Conservation (phyloP, 2,113 vertebrate genomes). For the Cnemophilus loriae region DNA sequence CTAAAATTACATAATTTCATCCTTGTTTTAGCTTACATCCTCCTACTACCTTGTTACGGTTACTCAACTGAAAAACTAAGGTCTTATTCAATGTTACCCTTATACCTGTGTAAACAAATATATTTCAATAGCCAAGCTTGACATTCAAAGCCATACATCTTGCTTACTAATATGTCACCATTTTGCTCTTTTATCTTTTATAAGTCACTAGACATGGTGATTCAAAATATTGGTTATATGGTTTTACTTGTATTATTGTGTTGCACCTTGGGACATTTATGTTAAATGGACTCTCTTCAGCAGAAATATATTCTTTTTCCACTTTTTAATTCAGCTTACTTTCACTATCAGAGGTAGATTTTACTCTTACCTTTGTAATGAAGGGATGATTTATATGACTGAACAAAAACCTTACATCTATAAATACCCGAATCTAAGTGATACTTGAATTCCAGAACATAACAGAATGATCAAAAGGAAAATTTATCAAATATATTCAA, state of each 20-base stretch:
- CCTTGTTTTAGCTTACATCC: neutral
- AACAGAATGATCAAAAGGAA: neutral
- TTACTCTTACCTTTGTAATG: neutral
- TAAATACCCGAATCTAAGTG: neutral
- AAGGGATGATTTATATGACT: neutral
- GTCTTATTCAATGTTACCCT: neutral
- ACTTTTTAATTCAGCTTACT: neutral
- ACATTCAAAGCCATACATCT: conserved; percentile 15
- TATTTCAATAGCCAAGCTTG: neutral
- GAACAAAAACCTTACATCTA: neutral
- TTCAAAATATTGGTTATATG: conserved; percentile 29
- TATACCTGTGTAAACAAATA: conserved; percentile 5
- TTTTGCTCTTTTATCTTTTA: neutral
- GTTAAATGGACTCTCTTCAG: neutral
- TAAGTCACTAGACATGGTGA: conserved; percentile 10
- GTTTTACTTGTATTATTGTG: neutral
- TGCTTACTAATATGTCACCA: conserved; percentile 3
- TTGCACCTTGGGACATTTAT: neutral
- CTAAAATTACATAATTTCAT: neutral
- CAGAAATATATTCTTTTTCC: neutral
- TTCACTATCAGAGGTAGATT: neutral
- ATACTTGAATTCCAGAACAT: neutral
- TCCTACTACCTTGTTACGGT: neutral
- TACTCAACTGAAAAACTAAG: neutral
- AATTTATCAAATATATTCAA: neutral